Evolutionary conservation across 2,113 vertebrate genomes (phyloP), one percentile per base, ranked within the genome.

Genomic region (Rhizomys pruinosus): DNA sequence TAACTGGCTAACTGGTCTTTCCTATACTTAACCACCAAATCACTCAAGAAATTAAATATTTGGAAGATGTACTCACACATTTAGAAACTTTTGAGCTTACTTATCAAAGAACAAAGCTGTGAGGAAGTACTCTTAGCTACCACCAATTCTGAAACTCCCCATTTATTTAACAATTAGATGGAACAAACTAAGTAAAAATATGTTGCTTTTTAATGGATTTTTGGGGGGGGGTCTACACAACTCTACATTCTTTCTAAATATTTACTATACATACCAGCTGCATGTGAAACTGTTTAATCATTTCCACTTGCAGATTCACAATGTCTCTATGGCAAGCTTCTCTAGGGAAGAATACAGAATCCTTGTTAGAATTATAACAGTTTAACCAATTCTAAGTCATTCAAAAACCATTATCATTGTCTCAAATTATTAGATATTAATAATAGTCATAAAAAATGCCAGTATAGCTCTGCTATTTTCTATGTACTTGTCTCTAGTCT

Each of bases 281-380:
- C 97, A 99, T 98, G 97, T 99, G 99, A 97, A 99, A 99, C 97
- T 99, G 99, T 66, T 99, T 99, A 91, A 99, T 98, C 99, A 99
- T 99, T 97, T 99, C 99, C 95, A 99, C 98, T 98, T 99, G 99
- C 55, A 99, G 98, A 98, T 99, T 99, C 96, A 99, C 98, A 90
- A 99, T 98, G 97, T 99, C 99, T 96, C 98, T 98, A 97, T 99
- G 99, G 91, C 99, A 99, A 1, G 98, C 96, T 95, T 99, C 99
- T 96, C 99, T 99, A 97, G 77, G 80, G 81, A 89, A 96, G 91
- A 61, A 97, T 22, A 25, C n/a, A 93, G 78, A 89, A 91, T 55
- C 82, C 37, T 66, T 77, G 34, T 96, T 90, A 96, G 57, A 96
- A 94, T 27, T 86, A 5, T 61, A 77, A 84, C 13, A 78, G 22